Evolutionary conservation across 2,888 invertebrate species (phyloP), one percentile per base, ranked within the genome.

Genomic region (Candidula unifasciata): DNA sequence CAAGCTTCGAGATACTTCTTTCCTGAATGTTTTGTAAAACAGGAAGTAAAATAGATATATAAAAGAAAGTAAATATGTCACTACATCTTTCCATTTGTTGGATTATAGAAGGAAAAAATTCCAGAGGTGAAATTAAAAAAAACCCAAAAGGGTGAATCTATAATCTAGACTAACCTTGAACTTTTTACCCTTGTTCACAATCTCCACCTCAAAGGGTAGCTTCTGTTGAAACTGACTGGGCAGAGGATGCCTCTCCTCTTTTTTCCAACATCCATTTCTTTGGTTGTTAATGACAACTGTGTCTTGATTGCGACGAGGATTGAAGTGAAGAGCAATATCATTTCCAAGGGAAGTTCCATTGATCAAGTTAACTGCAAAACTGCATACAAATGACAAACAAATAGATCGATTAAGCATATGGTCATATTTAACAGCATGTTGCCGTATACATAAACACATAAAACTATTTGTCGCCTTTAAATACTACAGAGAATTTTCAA

Each of bases 291-390:
- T 78, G 6, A 90, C 87, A 13, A 89, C 87, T 33, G 82, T 74
- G 27, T 82, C 66, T 64, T 90, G 86, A 33, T 85, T 76, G 13
- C 89, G 85, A 13, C 90, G 87, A 0, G 90, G 89, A 84, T 89
- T 90, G 80, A 91, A 90, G 84, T 91, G 91, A 18, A 90, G 83
- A 6, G 89, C 89, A 76, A 90, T 87, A 73, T 91, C 89, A 76
- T 88, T 88, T 5, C 83, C 85, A 57, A 71, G 33, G 54, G 77
- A 78, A 27, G 76, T 74, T 30, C 88, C 89, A 81, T 88, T 88
- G 60, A 87, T 82, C 37, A 90, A 85, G 86, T 90, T 90, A 66
- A 90, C 85, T 27, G 87, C 87, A 81, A 90, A 90, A n/a, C 90
- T 90, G 66, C 24, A 44, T 69, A 33, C 24, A 33, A 79, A 79